Conservation (phyloP, 2,797 vertebrate genomes). For the Eremophila alpestris region DNA sequence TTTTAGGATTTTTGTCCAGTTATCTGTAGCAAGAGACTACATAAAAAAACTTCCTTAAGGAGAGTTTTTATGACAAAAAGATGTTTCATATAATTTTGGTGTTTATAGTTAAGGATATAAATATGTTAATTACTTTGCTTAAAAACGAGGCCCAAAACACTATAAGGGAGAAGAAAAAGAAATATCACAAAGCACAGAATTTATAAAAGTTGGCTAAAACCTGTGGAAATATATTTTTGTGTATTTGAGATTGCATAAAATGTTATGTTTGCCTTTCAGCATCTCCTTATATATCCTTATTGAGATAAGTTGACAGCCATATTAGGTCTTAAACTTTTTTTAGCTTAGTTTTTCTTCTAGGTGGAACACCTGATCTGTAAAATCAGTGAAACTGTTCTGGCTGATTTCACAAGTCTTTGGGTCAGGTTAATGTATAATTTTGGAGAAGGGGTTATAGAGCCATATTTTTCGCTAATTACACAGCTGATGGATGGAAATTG, state of each 20-base stretch:
- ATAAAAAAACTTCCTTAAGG: not conserved
- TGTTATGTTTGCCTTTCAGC: not conserved
- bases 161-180: not conserved
- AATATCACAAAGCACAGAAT: not conserved
- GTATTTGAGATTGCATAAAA: not conserved
- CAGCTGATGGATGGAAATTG: not conserved
- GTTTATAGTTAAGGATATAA: not conserved
- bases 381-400: not conserved
- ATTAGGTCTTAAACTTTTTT: not conserved
- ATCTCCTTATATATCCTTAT: not conserved
- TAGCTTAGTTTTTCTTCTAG: not conserved
- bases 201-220: not conserved
- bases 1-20: not conserved
- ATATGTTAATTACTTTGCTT: not conserved
- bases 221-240: not conserved
- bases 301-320: not conserved
- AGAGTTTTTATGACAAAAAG: not conserved
- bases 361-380: not conserved
- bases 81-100: not conserved
- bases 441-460: not conserved
- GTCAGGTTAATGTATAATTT: not conserved
- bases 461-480: conserved; percentile 24
- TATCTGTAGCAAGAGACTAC: not conserved
- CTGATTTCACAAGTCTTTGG: not conserved
- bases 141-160: not conserved